Base-by-base conservation (phyloP, 2,113 vertebrate genomes). In the Nyctereutes procyonoides region DNA sequence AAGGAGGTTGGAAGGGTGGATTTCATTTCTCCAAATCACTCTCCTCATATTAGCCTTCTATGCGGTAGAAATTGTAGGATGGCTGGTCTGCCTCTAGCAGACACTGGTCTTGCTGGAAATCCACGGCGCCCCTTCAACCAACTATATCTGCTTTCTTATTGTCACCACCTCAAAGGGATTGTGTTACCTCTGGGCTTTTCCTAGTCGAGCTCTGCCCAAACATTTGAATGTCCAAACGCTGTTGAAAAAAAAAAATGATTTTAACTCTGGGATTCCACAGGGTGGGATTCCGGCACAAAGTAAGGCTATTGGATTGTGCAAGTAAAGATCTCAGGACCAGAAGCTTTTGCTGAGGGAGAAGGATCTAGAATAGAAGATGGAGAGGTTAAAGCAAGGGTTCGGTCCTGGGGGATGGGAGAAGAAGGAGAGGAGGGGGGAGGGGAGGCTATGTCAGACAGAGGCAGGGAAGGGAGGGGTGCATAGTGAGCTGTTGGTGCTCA, bases 91-190 rank as follows among this genome's bases (percentile, higher is more conserved):
- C 74, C 53, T 96, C 74, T 74, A 51, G 77, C 63, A 92, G 69
- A 91, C 95, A 13, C 73, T 53, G 4, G 32, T 90, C 96, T 88
- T 97, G 6, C n/a, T 96, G 79, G 48, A 88, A 93, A 96, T 76
- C 28, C 43, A 20, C 56, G 32, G 30, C 14, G 94, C 9, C 26
- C 91, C 19, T 96, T 83, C 77, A 82, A 43, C 48, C 32, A 60
- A 38, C 79, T 62, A 24, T 15, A 65, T 56, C 90, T 56, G 56
- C 10, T 51, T 77, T 58, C 92, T 67, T 28, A 35, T 51, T 48
- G 24, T 77, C 15, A 22, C 13, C 58, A 48, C 62, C 81, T 90
- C 81, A 76, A 67, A 71, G 53, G n/a, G 20, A 88, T 77, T 90
- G n/a, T 55, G 30, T 51, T 43, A 84, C 53, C 43, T 88, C 73